Evolutionary conservation across 2,888 invertebrate species (phyloP), one percentile per base, ranked within the genome.

Genomic region (Aethes cnicana): DNA sequence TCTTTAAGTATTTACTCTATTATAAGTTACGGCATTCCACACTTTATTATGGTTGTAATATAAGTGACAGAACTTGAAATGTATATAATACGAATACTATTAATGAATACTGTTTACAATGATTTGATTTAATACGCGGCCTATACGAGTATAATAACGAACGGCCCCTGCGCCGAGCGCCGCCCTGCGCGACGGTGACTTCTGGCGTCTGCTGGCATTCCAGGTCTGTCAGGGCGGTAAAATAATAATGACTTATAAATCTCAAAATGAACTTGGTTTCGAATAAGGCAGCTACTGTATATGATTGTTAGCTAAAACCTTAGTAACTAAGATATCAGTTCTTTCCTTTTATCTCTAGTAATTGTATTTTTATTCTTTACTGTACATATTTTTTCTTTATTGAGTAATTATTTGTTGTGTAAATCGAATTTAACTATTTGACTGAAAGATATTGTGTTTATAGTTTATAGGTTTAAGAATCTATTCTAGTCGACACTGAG

Each of bases 251-350:
- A 23, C 16, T 36, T 23, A 36, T 26, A 28, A 36, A 20, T 28
- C 33, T 42, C 25, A 30, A n/a, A 41, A 47, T 42, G 14, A 69
- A 72, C 66, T 68, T 69, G 68, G 76, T 79, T 72, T 79, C 76
- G 72, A 79, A 69, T 75, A 70, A 70, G 81, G 84, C 86, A 87
- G 86, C 84, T 85, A 85, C 72, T 76, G 66, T 71, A 69, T 72
- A 74, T 72, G 58, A 53, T 59, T 59, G 55, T 61, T 61, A 61
- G 62, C 59, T 53, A 54, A 43, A 54, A 52, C 25, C 32, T 46
- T 46, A 52, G 44, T 32, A 16, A 39, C 18, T 52, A 52, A 46
- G 52, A 32, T 52, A 32, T 14, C 26, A 21, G 42, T 37, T 50
- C 37, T 20, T 44, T 43, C 30, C 11, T 33, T 37, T 39, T 37